These are phyloP conservation scores for Gnathochromis pfefferi DNA, from an alignment of 2,113 vertebrate genomes.

Conservation along the genomic window DNA sequence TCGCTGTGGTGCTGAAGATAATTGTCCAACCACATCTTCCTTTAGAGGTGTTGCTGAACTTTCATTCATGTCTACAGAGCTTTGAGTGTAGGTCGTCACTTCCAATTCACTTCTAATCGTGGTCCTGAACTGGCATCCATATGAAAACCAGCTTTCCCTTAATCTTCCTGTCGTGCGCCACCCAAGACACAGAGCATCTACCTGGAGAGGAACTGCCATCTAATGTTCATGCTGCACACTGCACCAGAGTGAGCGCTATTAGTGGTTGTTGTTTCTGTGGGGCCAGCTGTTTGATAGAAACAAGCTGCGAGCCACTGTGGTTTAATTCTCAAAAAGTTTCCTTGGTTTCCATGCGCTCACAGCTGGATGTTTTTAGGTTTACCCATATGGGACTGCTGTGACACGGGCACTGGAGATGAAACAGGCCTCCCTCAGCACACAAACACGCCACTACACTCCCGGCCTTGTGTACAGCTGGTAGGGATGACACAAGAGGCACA, in stretches of 20 bases:
- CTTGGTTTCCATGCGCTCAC: conserved; percentile 49
- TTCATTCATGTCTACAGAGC: conserved; percentile 19
- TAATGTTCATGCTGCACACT: conserved; percentile 38
- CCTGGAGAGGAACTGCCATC: conserved; percentile 52
- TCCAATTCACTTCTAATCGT: conserved; percentile 22
- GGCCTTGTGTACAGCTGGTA: conserved; percentile 61
- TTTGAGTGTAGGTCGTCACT: conserved; percentile 29
- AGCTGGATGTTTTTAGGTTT: conserved; percentile 63
- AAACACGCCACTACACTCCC: conserved; percentile 57
- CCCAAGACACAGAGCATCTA: not conserved
- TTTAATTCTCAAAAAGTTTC: conserved; percentile 52
- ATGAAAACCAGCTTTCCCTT: conserved; percentile 17
- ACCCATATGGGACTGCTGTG: conserved; percentile 33
- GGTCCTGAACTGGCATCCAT: not conserved
- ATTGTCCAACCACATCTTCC: conserved; percentile 58
- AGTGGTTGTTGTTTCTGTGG: conserved; percentile 23
- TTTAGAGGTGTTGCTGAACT: conserved; percentile 51
- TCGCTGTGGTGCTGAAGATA: conserved; percentile 40
- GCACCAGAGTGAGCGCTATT: not conserved
- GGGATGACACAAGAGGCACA: conserved; percentile 62
- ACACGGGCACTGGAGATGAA: conserved; percentile 62
- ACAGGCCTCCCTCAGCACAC: conserved; percentile 56
- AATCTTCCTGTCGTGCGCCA: not conserved
- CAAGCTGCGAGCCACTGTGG: conserved; percentile 49
- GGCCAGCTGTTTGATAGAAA: conserved; percentile 48